phyloP scores from a whole-genome alignment of 2,888 invertebrate genomes.

The Strigamia maritima region DNA sequence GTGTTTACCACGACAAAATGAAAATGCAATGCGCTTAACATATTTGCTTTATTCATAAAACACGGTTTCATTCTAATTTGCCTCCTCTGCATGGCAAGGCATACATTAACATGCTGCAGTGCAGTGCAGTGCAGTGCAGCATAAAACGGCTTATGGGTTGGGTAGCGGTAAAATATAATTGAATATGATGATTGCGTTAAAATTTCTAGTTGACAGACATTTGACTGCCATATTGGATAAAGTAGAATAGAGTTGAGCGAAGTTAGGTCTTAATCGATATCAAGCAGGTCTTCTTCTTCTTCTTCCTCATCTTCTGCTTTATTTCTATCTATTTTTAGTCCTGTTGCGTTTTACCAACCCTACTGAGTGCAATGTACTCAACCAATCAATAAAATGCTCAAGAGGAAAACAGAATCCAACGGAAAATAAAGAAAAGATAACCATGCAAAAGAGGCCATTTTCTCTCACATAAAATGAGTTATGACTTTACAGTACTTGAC shows the following conservation, averaged over 20 bases:
- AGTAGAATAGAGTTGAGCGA: not conserved
- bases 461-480: too few relatives aligned
- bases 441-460: constrained; percentile 23
- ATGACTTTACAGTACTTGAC: too few relatives aligned
- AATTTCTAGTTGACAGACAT: not conserved
- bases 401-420: constrained; percentile 18
- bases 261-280: constrained; percentile 21
- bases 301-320: constrained; percentile 30
- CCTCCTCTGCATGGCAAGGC: too few relatives aligned
- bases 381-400: constrained; percentile 34
- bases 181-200: not conserved
- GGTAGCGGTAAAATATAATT: too few relatives aligned
- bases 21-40: too few relatives aligned
- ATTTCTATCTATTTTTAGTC: constrained; percentile 32
- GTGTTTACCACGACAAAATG: too few relatives aligned
- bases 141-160: too few relatives aligned
- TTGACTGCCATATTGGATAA: constrained; percentile 23
- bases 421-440: not conserved
- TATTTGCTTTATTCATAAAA: too few relatives aligned
- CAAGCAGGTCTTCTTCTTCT: constrained; percentile 24
- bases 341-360: constrained; percentile 24
- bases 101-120: too few relatives aligned
- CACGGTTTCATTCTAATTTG: too few relatives aligned
- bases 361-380: constrained; percentile 15
- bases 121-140: too few relatives aligned